Base-by-base conservation (phyloP, 2,888 invertebrate species). In the Metopia argyrocephala region DNA sequence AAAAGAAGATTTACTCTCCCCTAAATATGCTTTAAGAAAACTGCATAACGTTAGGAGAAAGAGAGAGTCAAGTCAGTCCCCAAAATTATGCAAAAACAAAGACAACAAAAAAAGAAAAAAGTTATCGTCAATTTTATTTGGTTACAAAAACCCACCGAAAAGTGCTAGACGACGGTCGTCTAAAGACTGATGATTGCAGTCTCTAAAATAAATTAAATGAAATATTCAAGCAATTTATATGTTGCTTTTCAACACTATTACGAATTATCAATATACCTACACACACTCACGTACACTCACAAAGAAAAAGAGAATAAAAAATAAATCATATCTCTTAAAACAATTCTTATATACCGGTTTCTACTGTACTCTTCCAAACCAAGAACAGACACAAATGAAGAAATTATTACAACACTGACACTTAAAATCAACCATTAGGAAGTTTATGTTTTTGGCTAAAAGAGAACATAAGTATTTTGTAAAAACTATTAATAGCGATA, bases 81-180 rank as follows among this genome's bases (percentile, higher is more conserved):
- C n/a, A n/a, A n/a, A n/a, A n/a, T n/a, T n/a, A n/a, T n/a, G n/a
- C n/a, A n/a, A n/a, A n/a, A n/a, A n/a, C n/a, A n/a, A n/a, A n/a
- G n/a, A n/a, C n/a, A 54, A 54, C 21, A 21, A 54, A 12, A 23
- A 9, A 7, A 52, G 5, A 23, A 2, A 23, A 54, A 2, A 48
- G 20, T 20, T 6, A 3, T 5, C 6, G n/a, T 15, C 23, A 38
- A 52, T 38, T 38, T 3, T 38, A 38, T 38, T 38, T 38, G 9
- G 9, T 38, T 15, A 12, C 25, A 59, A 23, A 54, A 81, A 71
- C 68, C 52, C 70, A 78, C 69, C 73, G 71, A 75, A 78, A 83
- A 82, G 75, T 73, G 61, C 48, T 68, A 68, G 73, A 79, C 82
- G 68, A 78, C 76, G 61, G 52, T 61, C 75, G 78, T 75, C 76